A percentile compares a stretch with the other conserved stretches of the same genome.
Evolutionary conservation across 1,140 invertebrate species (phyloP).

Genomic region (Apis dorsata): DNA sequence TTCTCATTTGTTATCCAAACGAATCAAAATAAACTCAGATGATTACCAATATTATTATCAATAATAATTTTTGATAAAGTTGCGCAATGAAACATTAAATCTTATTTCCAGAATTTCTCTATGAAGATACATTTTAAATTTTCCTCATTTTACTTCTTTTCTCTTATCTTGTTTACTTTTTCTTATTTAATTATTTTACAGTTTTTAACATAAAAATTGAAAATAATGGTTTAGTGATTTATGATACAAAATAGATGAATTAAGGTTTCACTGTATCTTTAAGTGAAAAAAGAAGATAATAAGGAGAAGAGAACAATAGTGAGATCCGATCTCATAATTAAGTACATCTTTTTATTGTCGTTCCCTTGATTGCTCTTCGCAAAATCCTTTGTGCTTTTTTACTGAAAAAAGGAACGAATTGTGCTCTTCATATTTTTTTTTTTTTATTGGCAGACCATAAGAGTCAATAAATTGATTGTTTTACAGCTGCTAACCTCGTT

Average conservation of each 20-base stretch:
- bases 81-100: constrained; percentile 3
- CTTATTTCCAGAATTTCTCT: not conserved
- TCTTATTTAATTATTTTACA: not conserved
- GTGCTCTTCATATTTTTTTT: not conserved
- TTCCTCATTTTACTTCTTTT: not conserved
- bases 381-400: not conserved
- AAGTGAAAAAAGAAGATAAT: not conserved
- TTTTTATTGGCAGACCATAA: too few species aligned
- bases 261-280: not conserved
- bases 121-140: not conserved
- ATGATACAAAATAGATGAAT: not conserved
- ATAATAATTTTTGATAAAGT: not conserved
- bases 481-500: not conserved
- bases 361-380: not conserved
- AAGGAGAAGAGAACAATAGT: constrained; percentile 3
- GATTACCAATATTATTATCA: too few species aligned
- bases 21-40: not conserved
- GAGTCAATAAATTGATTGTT: not conserved
- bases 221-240: not conserved
- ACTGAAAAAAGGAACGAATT: not conserved
- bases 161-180: not conserved
- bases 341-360: constrained; percentile 31
- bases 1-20: constrained; percentile 14
- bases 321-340: constrained; percentile 29
- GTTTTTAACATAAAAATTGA: not conserved